Evolutionary conservation across 92 coral and sea anemone genomes (phyloP).

Genomic region (Hydrozoanthus gracilis): DNA sequence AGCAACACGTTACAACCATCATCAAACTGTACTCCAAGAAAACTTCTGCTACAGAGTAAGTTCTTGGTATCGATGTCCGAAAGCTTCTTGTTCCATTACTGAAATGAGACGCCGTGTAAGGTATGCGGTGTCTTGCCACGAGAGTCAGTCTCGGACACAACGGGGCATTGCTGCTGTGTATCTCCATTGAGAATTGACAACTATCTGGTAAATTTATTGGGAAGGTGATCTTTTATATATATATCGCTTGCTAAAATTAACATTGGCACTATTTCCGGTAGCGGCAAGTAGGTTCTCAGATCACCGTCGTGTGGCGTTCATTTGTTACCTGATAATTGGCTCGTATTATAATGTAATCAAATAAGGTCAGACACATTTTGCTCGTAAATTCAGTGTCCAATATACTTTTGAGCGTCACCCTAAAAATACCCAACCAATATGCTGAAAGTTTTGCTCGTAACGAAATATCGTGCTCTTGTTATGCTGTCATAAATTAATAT

Average conservation of each 20-base stretch:
- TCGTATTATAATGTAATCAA: background rate
- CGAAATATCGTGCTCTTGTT: too few species aligned
- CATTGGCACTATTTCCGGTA: background rate
- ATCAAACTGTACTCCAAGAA: slow-evolving; percentile 5
- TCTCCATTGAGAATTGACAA: background rate
- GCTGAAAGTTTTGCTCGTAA: too few species aligned
- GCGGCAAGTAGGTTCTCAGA: background rate
- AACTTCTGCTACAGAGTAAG: slow-evolving; percentile 19
- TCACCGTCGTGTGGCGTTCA: background rate
- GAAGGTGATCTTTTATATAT: background rate
- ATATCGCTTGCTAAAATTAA: background rate
- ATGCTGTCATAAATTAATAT: too few species aligned
- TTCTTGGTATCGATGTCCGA: background rate
- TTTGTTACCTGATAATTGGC: slow-evolving; percentile 1
- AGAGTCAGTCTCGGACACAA: background rate
- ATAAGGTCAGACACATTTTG: too few species aligned
- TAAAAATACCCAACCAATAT: too few species aligned
- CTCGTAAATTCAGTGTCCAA: too few species aligned
- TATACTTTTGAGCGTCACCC: too few species aligned
- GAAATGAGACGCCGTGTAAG: background rate
- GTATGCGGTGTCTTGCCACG: background rate
- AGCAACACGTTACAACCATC: background rate
- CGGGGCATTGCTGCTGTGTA: background rate
- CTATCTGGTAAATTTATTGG: too few species aligned
- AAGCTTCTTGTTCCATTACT: background rate